Evolutionary conservation across 2,797 vertebrate species (phyloP), one percentile per base, ranked within the genome.

Genomic region (Heteromormyrus szaboi): DNA sequence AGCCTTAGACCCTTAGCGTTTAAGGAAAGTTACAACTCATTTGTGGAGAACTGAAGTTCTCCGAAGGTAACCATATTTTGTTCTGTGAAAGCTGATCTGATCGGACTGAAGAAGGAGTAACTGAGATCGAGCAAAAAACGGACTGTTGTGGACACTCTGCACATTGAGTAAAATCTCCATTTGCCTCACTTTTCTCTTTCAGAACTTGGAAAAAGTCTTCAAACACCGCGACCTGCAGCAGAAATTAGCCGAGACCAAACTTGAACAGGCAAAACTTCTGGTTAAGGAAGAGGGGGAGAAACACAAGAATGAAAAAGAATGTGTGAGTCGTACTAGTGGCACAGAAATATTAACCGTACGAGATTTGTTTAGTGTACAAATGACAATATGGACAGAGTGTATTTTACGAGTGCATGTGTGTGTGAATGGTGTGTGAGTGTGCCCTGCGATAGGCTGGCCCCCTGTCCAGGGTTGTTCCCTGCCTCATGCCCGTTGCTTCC

Each of bases 151-250:
- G 68, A 17, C 53, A 22, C 6, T n/a, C 37, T 22, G 37, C 17
- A 84, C 17, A 84, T 50, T 29, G 9, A 7, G 11, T 46, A 46
- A 14, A 12, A 72, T 89, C 56, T 33, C 59, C 11, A 33, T 87
- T 41, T 56, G 87, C 48, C 50, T 56, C 0, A 4, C 5, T 59
- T 88, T 84, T 90, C 59, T 90, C 48, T 89, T 92, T 48, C 93
- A 97, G 99, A 99, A 99, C 94, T 96, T 99, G 93, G 97, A 99
- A 91, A 99, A 99, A 94, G 97, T 99, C 91, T 99, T 99, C 95
- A 99, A 99, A 91, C 98, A 99, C 94, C 94, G 97, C 95, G 99
- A 99, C 92, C 95, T 99, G 93, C 98, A 99, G 87, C 98, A 99
- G 94, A 98, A 99, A 93, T 94, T 99, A 91, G 95, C 98, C 93